Evolutionary conservation across 2,113 vertebrate species (phyloP).

Genomic region (Pteropus alecto): DNA sequence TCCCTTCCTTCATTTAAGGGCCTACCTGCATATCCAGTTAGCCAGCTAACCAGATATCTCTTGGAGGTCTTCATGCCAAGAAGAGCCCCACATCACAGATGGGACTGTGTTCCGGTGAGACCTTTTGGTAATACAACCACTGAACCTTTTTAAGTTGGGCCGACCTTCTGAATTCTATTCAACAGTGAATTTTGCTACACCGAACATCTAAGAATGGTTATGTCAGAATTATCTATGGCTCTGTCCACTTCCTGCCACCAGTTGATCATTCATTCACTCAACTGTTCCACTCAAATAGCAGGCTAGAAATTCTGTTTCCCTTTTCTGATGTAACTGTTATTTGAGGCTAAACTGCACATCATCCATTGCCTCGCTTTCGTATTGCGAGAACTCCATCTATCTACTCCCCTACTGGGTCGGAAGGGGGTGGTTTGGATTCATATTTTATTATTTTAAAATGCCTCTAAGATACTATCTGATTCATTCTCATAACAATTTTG

Average conservation of each 20-base stretch:
- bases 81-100: neutral
- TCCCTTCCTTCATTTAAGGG: neutral
- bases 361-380: conserved; percentile 4
- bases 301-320: neutral
- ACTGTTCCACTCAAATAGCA: neutral
- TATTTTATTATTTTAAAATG: conserved; percentile 69
- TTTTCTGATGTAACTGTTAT: neutral
- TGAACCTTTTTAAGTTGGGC: neutral
- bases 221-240: neutral
- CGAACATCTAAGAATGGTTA: neutral
- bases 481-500: conserved; percentile 43
- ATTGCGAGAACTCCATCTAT: conserved; percentile 44
- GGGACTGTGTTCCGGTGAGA: neutral
- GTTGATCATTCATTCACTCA: neutral
- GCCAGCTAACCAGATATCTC: neutral
- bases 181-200: neutral
- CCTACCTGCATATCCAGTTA: neutral
- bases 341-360: neutral
- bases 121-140: neutral
- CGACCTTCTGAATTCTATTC: neutral
- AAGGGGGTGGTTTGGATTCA: conserved; percentile 55
- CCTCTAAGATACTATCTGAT: conserved; percentile 47
- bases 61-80: neutral
- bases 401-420: neutral
- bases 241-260: neutral